Conservation (phyloP, 2,113 vertebrate genomes). For the Sinocyclocheilus grahami region DNA sequence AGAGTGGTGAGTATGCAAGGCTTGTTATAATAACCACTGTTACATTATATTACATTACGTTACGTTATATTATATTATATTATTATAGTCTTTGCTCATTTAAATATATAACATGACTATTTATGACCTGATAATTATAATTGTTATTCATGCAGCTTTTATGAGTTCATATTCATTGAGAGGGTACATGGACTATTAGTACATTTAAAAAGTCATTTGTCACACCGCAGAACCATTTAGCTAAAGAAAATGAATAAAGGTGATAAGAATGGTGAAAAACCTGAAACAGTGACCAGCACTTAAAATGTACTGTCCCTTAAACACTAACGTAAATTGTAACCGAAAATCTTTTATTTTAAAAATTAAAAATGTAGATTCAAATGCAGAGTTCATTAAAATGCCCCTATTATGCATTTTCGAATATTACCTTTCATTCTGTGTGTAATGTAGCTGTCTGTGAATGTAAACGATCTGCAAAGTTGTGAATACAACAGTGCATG, state of each 20-base stretch:
- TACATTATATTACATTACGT: too few species aligned
- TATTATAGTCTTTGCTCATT: too few species aligned
- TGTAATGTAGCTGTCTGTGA: too few species aligned
- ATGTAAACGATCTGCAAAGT: too few species aligned
- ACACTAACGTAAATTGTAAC: background rate
- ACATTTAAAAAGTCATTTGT: background rate
- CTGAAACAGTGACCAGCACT: background rate
- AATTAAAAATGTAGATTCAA: background rate
- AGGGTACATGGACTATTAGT: background rate
- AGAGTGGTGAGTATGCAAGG: too few species aligned
- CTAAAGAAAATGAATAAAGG: background rate
- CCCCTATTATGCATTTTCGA: too few species aligned
- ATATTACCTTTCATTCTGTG: too few species aligned
- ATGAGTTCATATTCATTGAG: background rate
- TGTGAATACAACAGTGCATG: too few species aligned
- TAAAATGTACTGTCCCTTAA: background rate
- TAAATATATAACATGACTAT: too few species aligned
- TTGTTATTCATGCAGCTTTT: constrained; percentile 5
- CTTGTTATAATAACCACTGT: too few species aligned
- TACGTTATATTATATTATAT: too few species aligned
- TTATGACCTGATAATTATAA: background rate
- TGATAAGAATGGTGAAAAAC: background rate
- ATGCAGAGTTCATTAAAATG: background rate
- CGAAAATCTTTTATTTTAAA: background rate
- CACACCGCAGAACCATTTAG: background rate